Conservation (phyloP, 2,888 invertebrate species). For the Netelia melanura region DNA sequence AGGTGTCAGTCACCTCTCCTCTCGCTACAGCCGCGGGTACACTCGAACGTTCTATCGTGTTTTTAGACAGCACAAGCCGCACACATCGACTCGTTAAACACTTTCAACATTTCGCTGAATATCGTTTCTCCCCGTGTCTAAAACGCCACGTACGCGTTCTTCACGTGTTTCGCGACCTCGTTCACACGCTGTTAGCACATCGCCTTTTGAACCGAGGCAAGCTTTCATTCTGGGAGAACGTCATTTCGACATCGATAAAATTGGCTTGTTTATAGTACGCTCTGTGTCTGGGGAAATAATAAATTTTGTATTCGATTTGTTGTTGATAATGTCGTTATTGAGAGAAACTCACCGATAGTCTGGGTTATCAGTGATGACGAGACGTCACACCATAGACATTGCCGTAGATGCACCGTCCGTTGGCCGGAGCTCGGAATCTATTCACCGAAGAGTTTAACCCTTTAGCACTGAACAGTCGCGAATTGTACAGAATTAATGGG, state of each 20-base stretch:
- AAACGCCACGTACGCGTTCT: neutral
- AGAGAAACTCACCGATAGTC: neutral
- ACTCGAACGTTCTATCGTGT: constrained; percentile 1
- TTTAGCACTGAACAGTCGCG: neutral
- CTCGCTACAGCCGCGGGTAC: neutral
- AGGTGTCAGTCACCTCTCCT: constrained; percentile 84
- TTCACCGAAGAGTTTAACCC: neutral
- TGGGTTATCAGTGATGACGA: neutral
- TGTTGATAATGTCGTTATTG: neutral
- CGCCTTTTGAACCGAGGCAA: neutral
- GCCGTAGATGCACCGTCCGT: neutral
- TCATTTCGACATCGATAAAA: neutral
- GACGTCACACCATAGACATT: neutral
- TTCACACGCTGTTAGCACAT: neutral
- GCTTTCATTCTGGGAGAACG: neutral
- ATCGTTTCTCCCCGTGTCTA: neutral
- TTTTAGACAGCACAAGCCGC: neutral
- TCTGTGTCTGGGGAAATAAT: too few relatives aligned
- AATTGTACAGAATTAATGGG: neutral
- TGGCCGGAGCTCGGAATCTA: neutral
- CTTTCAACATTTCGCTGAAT: neutral
- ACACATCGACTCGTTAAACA: neutral
- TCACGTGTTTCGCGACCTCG: constrained; percentile 7
- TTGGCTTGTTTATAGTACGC: neutral
- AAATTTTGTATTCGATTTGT: neutral